Evolutionary conservation across 37 sponge, comb jelly and placozoan genomes (phyloP).

Genomic region (Aplysina aerophoba): DNA sequence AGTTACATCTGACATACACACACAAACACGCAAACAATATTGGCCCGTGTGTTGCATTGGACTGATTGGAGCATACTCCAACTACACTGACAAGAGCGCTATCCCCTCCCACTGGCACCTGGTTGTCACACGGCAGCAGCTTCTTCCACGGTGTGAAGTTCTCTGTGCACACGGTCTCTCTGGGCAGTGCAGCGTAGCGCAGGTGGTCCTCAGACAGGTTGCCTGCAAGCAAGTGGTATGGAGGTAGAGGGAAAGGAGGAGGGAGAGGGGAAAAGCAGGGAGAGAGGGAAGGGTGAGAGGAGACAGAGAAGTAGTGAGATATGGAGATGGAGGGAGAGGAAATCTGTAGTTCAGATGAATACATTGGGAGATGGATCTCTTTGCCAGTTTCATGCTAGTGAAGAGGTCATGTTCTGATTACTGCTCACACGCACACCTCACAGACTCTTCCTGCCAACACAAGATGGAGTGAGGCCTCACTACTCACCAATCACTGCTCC

Average conservation of each 20-base stretch:
- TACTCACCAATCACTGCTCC: slow-evolving; percentile 72
- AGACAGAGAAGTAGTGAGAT: not conserved
- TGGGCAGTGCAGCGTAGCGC: slow-evolving; percentile 84
- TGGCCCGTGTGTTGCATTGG: too few relatives aligned
- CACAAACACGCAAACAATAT: too few relatives aligned
- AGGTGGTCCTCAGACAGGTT: slow-evolving; percentile 23
- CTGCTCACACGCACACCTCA: too few relatives aligned
- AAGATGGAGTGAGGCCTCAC: not conserved
- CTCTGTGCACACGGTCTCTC: slow-evolving; percentile 97
- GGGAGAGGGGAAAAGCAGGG: not conserved
- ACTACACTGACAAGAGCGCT: too few relatives aligned
- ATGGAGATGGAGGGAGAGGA: not conserved
- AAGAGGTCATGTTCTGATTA: too few relatives aligned
- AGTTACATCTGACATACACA: not conserved
- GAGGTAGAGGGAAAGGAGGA: not conserved
- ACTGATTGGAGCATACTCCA: too few relatives aligned
- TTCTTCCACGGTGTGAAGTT: slow-evolving; percentile 98
- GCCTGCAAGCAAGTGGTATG: not conserved
- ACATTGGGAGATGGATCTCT: not conserved
- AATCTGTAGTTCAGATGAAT: not conserved
- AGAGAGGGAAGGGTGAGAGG: not conserved
- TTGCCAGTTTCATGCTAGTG: not conserved
- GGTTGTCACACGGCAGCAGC: slow-evolving; percentile 88
- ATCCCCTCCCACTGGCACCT: slow-evolving; percentile 40
- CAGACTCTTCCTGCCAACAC: slow-evolving; percentile 5